Evolutionary conservation across 1,140 invertebrate species (phyloP).

Genomic region (Heliothis subflexa): DNA sequence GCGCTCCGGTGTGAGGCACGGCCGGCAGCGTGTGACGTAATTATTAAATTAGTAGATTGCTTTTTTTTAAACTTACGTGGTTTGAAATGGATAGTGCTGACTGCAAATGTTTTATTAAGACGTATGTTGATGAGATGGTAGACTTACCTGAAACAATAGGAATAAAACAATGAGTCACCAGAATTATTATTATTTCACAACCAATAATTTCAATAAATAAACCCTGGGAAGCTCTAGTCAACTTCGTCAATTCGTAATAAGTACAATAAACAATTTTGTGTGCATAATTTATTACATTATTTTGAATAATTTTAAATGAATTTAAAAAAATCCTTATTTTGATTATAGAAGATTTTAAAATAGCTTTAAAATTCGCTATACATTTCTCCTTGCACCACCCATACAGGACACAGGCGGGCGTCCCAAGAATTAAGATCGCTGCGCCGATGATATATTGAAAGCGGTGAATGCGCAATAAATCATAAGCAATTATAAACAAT

Average conservation of each 20-base stretch:
- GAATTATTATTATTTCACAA: too few species aligned
- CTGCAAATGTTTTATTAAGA: neutral
- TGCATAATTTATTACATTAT: too few species aligned
- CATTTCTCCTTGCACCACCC: neutral
- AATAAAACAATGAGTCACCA: neutral
- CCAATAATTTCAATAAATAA: too few species aligned
- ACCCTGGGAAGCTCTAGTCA: too few species aligned
- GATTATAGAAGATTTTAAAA: too few species aligned
- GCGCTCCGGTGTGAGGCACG: constrained; percentile 49
- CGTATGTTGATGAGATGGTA: neutral
- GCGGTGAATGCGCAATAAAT: constrained; percentile 64
- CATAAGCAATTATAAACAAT: constrained; percentile 68
- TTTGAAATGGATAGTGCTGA: constrained; percentile 12
- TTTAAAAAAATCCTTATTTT: too few species aligned
- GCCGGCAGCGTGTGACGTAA: constrained; percentile 38
- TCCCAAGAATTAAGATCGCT: constrained; percentile 67
- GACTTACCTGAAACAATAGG: constrained; percentile 40
- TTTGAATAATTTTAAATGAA: too few species aligned
- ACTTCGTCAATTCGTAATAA: too few species aligned
- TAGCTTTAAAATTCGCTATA: neutral
- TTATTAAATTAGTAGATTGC: constrained; percentile 19
- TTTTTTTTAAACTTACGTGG: constrained; percentile 28
- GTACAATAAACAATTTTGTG: too few species aligned
- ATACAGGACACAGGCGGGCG: constrained; percentile 48
- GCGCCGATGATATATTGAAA: constrained; percentile 68